A percentile compares a stretch with the other conserved stretches of the same genome.
These are phyloP conservation scores for Procambarus clarkii DNA, from an alignment of 1,140 invertebrate genomes.

Conservation along the genomic window DNA sequence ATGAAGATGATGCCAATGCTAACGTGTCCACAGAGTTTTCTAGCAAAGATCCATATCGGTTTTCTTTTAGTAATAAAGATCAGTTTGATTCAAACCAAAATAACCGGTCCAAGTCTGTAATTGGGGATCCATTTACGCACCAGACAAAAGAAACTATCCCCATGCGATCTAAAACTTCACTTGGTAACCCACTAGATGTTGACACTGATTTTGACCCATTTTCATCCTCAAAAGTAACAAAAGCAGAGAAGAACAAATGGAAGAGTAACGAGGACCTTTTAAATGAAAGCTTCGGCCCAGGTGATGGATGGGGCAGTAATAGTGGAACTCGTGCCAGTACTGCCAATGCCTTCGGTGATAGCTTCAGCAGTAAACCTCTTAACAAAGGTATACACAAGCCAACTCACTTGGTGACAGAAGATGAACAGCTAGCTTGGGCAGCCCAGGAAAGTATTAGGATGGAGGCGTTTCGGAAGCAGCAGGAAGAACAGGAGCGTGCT, in stretches of 20 bases:
- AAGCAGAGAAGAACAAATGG: conserved; percentile 56
- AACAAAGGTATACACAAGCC: conserved; percentile 54
- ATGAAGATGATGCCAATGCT: conserved; percentile 57
- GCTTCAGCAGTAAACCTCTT: conserved; percentile 43
- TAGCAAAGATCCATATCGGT: neutral
- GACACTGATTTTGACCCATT: conserved; percentile 71
- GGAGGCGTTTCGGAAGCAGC: conserved; percentile 74
- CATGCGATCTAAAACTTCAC: conserved; percentile 67
- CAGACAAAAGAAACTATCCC: conserved; percentile 48
- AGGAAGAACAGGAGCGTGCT: conserved; percentile 75
- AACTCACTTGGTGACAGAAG: conserved; percentile 72
- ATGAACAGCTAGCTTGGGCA: conserved; percentile 76
- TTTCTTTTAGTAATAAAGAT: conserved; percentile 34
- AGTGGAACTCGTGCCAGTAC: conserved; percentile 31
- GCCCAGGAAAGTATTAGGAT: conserved; percentile 75
- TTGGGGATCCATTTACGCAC: conserved; percentile 65
- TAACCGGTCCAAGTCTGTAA: conserved; percentile 67
- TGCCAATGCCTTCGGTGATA: conserved; percentile 54
- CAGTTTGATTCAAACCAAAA: conserved; percentile 30
- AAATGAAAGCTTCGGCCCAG: conserved; percentile 66
- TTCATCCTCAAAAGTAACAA: conserved; percentile 58
- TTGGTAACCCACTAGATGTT: conserved; percentile 54
- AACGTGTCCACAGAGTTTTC: conserved; percentile 43
- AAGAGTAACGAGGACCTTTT: conserved; percentile 72
- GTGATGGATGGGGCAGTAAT: conserved; percentile 20